Evolutionary conservation across 2,113 vertebrate species (phyloP), one percentile per base, ranked within the genome.

Genomic region (Austrofundulus limnaeus): DNA sequence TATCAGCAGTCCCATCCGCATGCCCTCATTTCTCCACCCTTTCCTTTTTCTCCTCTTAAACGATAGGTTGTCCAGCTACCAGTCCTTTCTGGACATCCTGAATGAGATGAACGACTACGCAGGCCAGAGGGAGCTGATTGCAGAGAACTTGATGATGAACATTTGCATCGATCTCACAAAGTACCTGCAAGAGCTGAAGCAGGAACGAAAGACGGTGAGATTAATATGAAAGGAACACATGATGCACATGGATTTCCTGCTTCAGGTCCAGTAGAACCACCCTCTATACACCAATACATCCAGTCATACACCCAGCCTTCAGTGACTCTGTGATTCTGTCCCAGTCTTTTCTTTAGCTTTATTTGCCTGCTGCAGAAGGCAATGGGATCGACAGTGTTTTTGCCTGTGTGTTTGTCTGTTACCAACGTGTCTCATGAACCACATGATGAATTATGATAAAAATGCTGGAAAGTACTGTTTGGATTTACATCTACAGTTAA

Each of bases 91-190:
- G 70, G 93, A 95, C 54, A 89, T 95, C 69, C 90, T 96, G 51
- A 95, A 94, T 24, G 95, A 96, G 85, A 91, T 93, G 80, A 96
- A 95, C 1, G 95, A 96, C 82, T 96, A 95, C 2, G 94, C 95
- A 0, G 95, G 95, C 31, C 95, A 96, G 90, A 86, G 95, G 24
- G 95, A 96, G 85, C 91, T 96, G 8, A 93, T 96, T 19, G 94
- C 95, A 0, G 95, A 96, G 85, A 94, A 94, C 85, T 91, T 96
- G 83, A 90, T 93, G 49, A 84, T 93, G 73, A 92, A 83, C 8
- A 95, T 96, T 68, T 95, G 94, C 77, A 90, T 94, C 1, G 94
- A 96, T 70, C 88, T 96, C 84, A 90, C 91, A 55, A 95, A 94
- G 77, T 94, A 94, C 74, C 91, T 94, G 0, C 95, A 96, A 64